phyloP scores from a whole-genome alignment of 92 coral and sea anemone genomes.

The Ricordea florida region DNA sequence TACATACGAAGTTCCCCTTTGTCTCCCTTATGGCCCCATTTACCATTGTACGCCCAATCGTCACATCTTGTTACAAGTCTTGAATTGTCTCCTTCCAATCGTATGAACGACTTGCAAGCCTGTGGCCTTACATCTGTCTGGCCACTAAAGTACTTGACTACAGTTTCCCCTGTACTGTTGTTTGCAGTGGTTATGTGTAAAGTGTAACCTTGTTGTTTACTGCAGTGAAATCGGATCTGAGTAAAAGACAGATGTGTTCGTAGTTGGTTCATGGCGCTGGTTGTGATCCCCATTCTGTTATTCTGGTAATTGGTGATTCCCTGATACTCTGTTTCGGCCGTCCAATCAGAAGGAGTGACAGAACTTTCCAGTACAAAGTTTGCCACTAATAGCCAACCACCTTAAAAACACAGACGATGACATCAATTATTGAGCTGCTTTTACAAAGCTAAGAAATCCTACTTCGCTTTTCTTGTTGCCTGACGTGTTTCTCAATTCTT shows the following conservation, averaged over 20 bases:
- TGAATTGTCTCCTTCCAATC: slow-evolving; percentile 10
- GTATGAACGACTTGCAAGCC: slow-evolving; percentile 24
- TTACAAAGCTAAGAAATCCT: background rate
- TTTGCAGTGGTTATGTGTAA: slow-evolving; percentile 13
- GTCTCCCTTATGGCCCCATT: background rate
- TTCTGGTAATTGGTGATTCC: slow-evolving; percentile 10
- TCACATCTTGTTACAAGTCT: background rate
- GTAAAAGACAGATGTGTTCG: slow-evolving; percentile 5
- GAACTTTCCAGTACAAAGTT: background rate
- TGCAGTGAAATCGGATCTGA: slow-evolving; percentile 34
- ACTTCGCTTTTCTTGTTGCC: background rate
- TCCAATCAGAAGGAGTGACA: background rate
- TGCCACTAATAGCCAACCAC: slow-evolving; percentile 42
- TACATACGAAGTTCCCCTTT: slow-evolving; percentile 11
- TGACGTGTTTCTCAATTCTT: too few species aligned
- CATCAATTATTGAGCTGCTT: background rate
- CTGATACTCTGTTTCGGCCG: background rate
- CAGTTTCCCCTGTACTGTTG: slow-evolving; percentile 26
- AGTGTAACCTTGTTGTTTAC: slow-evolving; percentile 7
- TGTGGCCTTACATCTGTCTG: background rate
- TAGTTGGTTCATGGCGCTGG: background rate
- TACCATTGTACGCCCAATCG: background rate
- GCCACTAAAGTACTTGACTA: background rate
- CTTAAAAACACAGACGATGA: background rate
- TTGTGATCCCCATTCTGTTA: slow-evolving; percentile 4